Evolutionary conservation across 2,888 invertebrate genomes (phyloP).

Genomic region (Ichneumoninae sp.): DNA sequence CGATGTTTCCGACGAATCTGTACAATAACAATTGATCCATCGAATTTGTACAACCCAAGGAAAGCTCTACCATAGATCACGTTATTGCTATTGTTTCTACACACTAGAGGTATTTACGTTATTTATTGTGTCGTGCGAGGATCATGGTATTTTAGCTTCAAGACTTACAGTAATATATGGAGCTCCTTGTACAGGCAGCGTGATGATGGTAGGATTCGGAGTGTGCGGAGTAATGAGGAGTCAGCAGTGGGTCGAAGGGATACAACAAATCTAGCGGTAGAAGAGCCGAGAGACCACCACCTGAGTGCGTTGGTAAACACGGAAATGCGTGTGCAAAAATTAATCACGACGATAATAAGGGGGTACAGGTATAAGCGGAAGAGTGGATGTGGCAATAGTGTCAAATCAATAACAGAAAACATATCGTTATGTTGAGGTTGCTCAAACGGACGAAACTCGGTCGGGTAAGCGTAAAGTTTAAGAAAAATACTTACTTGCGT

Average conservation of each 20-base stretch:
- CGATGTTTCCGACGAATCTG: slow-evolving; percentile 71
- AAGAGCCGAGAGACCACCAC: slow-evolving; percentile 84
- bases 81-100: neutral
- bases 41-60: neutral
- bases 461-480: neutral
- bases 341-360: slow-evolving; percentile 20
- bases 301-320: slow-evolving; percentile 70
- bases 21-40: slow-evolving; percentile 12
- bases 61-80: neutral
- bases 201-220: slow-evolving; percentile 84
- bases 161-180: slow-evolving; percentile 83
- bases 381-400: slow-evolving; percentile 50
- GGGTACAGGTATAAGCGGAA: slow-evolving; percentile 37
- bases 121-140: slow-evolving; percentile 58
- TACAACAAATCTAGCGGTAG: slow-evolving; percentile 83
- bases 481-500: slow-evolving; percentile 83
- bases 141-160: slow-evolving; percentile 73
- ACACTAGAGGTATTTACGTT: neutral
- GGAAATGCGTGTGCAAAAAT: slow-evolving; percentile 18
- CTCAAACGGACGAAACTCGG: slow-evolving; percentile 41
- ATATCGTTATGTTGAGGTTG: slow-evolving; percentile 67
- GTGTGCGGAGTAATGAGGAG: slow-evolving; percentile 83
- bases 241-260: slow-evolving; percentile 84
- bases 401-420: slow-evolving; percentile 72
- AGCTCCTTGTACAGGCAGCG: slow-evolving; percentile 82